A percentile compares a stretch with the other conserved stretches of the same genome.
Conservation (phyloP, 1,140 invertebrate genomes). For the Pararge aegeria region DNA sequence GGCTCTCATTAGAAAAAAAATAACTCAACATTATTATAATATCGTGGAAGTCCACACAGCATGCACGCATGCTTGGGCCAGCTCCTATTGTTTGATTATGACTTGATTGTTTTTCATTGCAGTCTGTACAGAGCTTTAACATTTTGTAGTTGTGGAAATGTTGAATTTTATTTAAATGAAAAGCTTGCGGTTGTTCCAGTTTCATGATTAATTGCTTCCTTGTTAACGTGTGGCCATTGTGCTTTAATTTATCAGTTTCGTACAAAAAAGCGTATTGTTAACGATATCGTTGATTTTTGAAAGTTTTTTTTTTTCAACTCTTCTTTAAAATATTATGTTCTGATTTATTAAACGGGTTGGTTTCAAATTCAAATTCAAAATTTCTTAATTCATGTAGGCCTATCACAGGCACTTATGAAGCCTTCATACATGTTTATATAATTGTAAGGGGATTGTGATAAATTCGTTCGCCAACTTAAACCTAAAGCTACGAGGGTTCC, state of each 20-base stretch:
- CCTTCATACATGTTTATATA: no score
- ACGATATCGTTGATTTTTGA: constrained; percentile 23
- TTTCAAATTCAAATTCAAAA: no score
- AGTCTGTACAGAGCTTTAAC: constrained; percentile 13
- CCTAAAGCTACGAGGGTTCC: no score
- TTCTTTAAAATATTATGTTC: not conserved
- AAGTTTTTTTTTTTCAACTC: not conserved
- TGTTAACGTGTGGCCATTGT: constrained; percentile 30
- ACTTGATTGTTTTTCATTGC: constrained; percentile 12
- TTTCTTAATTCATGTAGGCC: no score
- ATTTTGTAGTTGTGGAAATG: constrained; percentile 29
- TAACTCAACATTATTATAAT: no score
- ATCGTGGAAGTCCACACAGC: no score
- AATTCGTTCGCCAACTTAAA: no score
- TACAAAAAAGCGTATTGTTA: constrained; percentile 15
- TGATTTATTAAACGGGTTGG: no score
- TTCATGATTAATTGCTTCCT: constrained; percentile 35
- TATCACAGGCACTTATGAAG: no score
- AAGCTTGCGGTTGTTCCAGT: constrained; percentile 26
- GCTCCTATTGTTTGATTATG: not conserved
- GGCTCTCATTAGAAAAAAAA: no score
- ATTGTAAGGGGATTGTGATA: no score
- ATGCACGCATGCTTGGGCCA: not conserved
- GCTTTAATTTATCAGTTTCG: constrained; percentile 28
- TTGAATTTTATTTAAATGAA: constrained; percentile 34